A percentile compares a stretch with the other conserved stretches of the same genome.
Evolutionary conservation across 1,140 invertebrate genomes (phyloP).

Genomic region (Trissolcus basalis): DNA sequence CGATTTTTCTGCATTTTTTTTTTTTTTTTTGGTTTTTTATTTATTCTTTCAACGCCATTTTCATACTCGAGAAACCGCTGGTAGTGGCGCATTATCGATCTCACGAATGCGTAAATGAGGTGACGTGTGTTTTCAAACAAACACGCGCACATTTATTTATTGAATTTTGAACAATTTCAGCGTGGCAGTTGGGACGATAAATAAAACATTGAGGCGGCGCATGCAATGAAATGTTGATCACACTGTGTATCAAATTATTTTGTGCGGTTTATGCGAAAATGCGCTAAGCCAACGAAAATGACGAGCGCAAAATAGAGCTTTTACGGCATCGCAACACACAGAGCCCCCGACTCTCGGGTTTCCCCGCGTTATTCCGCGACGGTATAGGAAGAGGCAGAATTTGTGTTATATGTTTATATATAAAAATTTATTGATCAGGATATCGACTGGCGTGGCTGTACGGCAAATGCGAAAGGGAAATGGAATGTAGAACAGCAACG

Average conservation of each 20-base stretch:
- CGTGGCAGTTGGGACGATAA: conserved; percentile 25
- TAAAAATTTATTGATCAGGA: conserved; percentile 58
- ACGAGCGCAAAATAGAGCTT: conserved; percentile 47
- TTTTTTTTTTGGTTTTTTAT: too few species aligned
- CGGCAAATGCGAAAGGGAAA: conserved; percentile 37
- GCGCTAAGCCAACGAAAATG: conserved; percentile 41
- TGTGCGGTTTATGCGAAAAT: conserved; percentile 30
- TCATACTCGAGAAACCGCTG: too few species aligned
- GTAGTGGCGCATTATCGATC: background rate
- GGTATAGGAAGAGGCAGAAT: conserved; percentile 43
- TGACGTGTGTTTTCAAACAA: background rate
- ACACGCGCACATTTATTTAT: conserved; percentile 27
- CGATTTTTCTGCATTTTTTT: too few species aligned
- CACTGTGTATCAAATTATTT: conserved; percentile 45
- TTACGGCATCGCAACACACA: conserved; percentile 25
- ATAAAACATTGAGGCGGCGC: conserved; percentile 41
- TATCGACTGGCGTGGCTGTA: conserved; percentile 61
- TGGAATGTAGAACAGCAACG: conserved; percentile 29
- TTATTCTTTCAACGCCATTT: too few species aligned
- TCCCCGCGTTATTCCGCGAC: conserved; percentile 56
- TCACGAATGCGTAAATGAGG: background rate
- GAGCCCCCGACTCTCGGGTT: conserved; percentile 46
- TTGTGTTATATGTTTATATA: conserved; percentile 17
- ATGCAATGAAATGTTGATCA: conserved; percentile 39
- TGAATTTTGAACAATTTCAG: conserved; percentile 22